A percentile compares a stretch with the other conserved stretches of the same genome.
Conservation (phyloP, 2,888 invertebrate species). For the Caenorhabditis doughertyi region DNA sequence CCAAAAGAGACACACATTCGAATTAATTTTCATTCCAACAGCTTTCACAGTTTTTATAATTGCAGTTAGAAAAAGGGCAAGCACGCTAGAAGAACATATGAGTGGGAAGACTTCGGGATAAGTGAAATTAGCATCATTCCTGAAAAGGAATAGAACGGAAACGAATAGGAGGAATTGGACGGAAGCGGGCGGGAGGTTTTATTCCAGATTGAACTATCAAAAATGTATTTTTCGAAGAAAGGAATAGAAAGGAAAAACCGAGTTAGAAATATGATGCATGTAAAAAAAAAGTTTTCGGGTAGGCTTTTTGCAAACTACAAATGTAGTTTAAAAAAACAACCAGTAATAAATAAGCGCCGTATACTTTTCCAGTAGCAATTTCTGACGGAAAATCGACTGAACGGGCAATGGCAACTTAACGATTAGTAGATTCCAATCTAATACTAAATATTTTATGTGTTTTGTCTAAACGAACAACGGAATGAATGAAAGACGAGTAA, state of each 20-base stretch:
- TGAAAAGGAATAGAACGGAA: not conserved
- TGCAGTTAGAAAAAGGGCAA: conserved; percentile 25
- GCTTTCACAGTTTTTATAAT: conserved; percentile 14
- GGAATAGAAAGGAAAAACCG: no score
- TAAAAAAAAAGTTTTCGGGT: no score
- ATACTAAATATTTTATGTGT: conserved; percentile 23
- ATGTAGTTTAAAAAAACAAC: no score
- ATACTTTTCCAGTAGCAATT: no score
- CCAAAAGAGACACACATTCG: not conserved
- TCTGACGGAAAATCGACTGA: not conserved
- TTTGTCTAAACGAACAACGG: conserved; percentile 25
- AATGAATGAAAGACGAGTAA: conserved; percentile 10
- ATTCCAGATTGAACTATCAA: no score
- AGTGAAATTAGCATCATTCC: conserved; percentile 34
- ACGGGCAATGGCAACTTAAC: not conserved
- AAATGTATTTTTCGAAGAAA: no score
- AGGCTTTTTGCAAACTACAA: no score
- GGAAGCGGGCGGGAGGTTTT: conserved; percentile 4
- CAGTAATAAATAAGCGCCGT: no score
- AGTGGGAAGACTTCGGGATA: conserved; percentile 33
- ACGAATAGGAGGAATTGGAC: conserved; percentile 15
- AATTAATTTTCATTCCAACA: not conserved
- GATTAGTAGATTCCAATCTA: conserved; percentile 19
- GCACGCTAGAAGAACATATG: conserved; percentile 1
- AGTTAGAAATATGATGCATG: no score